A percentile compares a stretch with the other conserved stretches of the same genome.
These are phyloP conservation scores for Stictonetta naevosa DNA, from an alignment of 2,113 vertebrate species.

Conservation along the genomic window DNA sequence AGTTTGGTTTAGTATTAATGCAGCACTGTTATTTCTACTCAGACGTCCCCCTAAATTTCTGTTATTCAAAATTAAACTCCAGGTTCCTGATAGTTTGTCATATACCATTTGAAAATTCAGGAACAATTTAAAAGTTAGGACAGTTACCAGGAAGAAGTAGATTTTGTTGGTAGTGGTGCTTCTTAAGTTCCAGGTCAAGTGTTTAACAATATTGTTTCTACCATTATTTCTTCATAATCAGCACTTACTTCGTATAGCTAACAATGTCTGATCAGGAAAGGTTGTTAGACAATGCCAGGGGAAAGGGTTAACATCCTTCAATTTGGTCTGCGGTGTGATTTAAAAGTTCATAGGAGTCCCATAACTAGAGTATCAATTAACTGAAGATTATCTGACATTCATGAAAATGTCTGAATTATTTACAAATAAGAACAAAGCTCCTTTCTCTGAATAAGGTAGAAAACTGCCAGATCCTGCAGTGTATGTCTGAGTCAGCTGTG, in stretches of 20 bases:
- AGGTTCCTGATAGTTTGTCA: background rate
- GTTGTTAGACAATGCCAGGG: background rate
- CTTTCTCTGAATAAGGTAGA: background rate
- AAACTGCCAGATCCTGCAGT: background rate
- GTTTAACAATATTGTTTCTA: background rate
- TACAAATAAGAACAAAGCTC: background rate
- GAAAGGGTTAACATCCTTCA: background rate
- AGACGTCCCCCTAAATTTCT: background rate
- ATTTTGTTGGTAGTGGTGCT: fast-evolving
- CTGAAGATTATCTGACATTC: fast-evolving
- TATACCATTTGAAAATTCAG: background rate
- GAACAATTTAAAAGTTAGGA: background rate
- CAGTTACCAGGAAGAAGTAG: background rate
- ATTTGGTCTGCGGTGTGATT: background rate
- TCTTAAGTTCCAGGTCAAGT: background rate
- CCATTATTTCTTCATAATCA: background rate
- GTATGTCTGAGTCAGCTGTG: background rate
- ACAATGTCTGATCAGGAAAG: background rate
- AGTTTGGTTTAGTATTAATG: background rate
- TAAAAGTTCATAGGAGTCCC: background rate
- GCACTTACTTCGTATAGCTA: background rate
- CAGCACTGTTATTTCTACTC: background rate
- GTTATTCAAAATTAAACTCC: background rate
- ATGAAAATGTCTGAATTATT: background rate
- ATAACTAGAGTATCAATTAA: background rate